These are phyloP conservation scores for Sebastes matsubarae DNA, from an alignment of 2,797 vertebrate genomes.

Conservation along the genomic window DNA sequence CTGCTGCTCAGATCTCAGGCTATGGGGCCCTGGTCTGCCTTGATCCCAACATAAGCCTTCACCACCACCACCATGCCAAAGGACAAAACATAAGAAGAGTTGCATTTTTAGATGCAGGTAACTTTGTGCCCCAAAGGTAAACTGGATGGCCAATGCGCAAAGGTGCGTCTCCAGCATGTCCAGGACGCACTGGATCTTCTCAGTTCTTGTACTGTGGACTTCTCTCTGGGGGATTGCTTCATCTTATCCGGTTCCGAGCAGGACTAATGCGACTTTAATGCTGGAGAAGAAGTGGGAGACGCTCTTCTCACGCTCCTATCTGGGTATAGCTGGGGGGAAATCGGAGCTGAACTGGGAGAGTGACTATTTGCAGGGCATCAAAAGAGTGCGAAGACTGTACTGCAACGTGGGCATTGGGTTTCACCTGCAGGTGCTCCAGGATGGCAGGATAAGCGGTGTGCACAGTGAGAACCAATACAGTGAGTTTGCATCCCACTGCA, in stretches of 20 bases:
- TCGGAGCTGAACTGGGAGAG: constrained; percentile 92
- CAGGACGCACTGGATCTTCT: constrained; percentile 85
- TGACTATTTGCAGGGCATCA: constrained; percentile 97
- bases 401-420: constrained; percentile 99
- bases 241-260: constrained; percentile 82
- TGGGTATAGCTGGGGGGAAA: constrained; percentile 88
- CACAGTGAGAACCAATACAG: constrained; percentile 97
- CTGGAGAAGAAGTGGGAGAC: constrained; percentile 90
- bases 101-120: constrained; percentile 96
- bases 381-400: constrained; percentile 95
- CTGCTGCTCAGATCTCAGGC: constrained; percentile 84
- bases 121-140: constrained; percentile 93
- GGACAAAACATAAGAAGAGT: constrained; percentile 92
- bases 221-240: constrained; percentile 86
- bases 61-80: constrained; percentile 90
- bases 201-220: constrained; percentile 86
- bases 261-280: constrained; percentile 87
- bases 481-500: constrained; percentile 80
- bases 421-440: constrained; percentile 96
- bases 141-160: constrained; percentile 91
- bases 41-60: constrained; percentile 91
- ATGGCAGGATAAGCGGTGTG: constrained; percentile 92
- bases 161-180: constrained; percentile 92
- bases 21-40: constrained; percentile 89
- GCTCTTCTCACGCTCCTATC: constrained; percentile 91